Base-by-base conservation (phyloP, 2,113 vertebrate species). In the Odobenus rosmarus region DNA sequence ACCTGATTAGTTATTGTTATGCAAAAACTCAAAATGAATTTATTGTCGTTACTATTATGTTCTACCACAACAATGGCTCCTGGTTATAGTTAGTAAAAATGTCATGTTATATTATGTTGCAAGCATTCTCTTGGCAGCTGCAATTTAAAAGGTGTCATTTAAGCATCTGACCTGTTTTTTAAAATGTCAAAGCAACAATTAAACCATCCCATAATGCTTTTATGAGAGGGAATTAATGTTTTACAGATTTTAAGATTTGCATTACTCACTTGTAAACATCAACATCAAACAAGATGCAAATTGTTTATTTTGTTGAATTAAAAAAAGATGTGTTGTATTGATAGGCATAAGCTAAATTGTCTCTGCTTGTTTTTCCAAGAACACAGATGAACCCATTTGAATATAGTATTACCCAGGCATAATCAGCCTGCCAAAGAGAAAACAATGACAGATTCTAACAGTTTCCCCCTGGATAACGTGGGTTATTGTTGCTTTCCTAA, bases 61-160 rank as follows among this genome's bases (percentile, higher is more conserved):
- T 49, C 15, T 84, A 85, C 9, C 49, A 76, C 95, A 98, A 18
- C 88, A n/a, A 88, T 96, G 23, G 64, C 13, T 90, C 76, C 97
- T 97, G 89, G 59, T 97, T 95, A n/a, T 69, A 83, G n/a, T 97
- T 97, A 97, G 85, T 96, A 97, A 86, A 97, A 93, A 97, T 95
- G 71, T 59, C 92, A 79, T 93, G 77, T 95, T 97, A 57, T 64
- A 95, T 96, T 96, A 80, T 80, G 81, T 91, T 89, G 51, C 64
- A 83, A 74, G 80, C 24, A 96, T 77, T 96, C 8, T 93, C 55
- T 79, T 94, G 62, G 62, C 92, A 97, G 42, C 72, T 94, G 23
- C 85, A 94, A 97, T 97, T 96, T 97, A 85, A 95, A 92, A 98
- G 49, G 33, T 97, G 64, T 96, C 84, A 96, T 97, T 96, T 95